phyloP scores from a whole-genome alignment of 1,140 invertebrate species.

The Drosophila lini region DNA sequence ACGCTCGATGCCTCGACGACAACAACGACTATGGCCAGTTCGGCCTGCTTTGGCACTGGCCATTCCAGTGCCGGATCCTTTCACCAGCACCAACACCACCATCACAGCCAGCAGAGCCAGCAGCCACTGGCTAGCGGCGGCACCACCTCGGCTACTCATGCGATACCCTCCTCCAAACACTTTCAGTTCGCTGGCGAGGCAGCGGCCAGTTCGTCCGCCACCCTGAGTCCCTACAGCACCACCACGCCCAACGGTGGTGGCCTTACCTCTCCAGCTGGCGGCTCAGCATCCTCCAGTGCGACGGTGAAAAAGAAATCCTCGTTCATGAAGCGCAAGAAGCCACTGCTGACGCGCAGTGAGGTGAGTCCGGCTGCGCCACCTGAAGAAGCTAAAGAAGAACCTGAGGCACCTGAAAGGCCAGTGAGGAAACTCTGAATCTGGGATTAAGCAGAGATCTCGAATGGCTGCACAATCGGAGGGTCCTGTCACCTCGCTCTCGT shows the following conservation, averaged over 20 bases:
- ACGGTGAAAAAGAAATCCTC: constrained; percentile 72
- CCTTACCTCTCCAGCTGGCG: constrained; percentile 37
- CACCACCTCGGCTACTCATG: constrained; percentile 34
- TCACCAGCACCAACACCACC: constrained; percentile 37
- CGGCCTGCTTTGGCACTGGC: constrained; percentile 50
- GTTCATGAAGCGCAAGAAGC: constrained; percentile 77
- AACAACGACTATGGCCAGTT: constrained; percentile 44
- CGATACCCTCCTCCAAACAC: constrained; percentile 52
- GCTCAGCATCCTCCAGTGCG: constrained; percentile 31
- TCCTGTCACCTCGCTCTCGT: constrained; percentile 18
- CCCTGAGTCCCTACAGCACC: constrained; percentile 46
- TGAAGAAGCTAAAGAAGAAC: not conserved
- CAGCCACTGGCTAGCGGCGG: constrained; percentile 14
- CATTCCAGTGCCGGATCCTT: constrained; percentile 45
- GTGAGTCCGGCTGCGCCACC: constrained; percentile 58
- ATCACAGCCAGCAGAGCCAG: constrained; percentile 26
- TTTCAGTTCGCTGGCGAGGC: constrained; percentile 42
- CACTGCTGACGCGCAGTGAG: constrained; percentile 80
- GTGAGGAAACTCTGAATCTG: not conserved
- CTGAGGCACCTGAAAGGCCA: constrained; percentile 13
- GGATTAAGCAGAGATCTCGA: constrained; percentile 30
- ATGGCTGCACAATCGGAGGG: constrained; percentile 32
- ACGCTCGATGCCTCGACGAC: constrained; percentile 37
- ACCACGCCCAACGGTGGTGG: constrained; percentile 20
- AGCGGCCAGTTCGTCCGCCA: constrained; percentile 29